Base-by-base conservation (phyloP, 2,888 invertebrate genomes). In the Nephrotoma appendiculata region DNA sequence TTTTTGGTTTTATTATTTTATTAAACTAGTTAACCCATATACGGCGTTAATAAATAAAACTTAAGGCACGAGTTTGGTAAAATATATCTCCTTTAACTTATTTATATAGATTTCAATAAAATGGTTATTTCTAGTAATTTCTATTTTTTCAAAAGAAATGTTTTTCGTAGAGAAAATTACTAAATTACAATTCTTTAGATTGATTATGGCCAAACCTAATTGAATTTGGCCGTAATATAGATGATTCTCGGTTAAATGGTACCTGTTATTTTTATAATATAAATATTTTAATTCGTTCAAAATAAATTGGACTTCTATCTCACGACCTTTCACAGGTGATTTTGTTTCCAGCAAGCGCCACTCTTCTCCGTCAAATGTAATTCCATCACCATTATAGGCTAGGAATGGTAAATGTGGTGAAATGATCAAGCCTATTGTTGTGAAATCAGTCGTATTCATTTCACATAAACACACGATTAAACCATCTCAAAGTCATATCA, bases 331-430 rank as follows among this genome's bases (percentile, higher is more conserved):
- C 9, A 48, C 42, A 11, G 87, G 86, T 41, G 44, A 87, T 57
- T 87, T 87, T 12, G 85, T 86, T 19, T 86, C 86, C 41, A 86
- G 19, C 41, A 85, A 41, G 15, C 57, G 86, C 85, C 87, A 86
- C n/a, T 86, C 86, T 12, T 86, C 86, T 11, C 87, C 87, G 86
- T 87, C 86, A 15, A 44, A 87, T 6, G 85, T 42, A 71, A 87
- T 86, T 1, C 86, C 86, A 86, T 86, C 87, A 12, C 83, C 86
- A 48, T 86, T 87, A 12, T 15, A 85, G 41, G 86, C 87, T 11
- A 87, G 43, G 57, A 41, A 71, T 71, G 19, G 71, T 31, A 71
- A 19, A 71, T 71, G 19, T 71, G 71, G 71, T 71, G 71, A 71
- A 15, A 71, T 71, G 6, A 71, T 9, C 15, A 71, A 31, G 2